Base-by-base conservation (phyloP, 2,888 invertebrate genomes). In the Rugalucina vietnamica region DNA sequence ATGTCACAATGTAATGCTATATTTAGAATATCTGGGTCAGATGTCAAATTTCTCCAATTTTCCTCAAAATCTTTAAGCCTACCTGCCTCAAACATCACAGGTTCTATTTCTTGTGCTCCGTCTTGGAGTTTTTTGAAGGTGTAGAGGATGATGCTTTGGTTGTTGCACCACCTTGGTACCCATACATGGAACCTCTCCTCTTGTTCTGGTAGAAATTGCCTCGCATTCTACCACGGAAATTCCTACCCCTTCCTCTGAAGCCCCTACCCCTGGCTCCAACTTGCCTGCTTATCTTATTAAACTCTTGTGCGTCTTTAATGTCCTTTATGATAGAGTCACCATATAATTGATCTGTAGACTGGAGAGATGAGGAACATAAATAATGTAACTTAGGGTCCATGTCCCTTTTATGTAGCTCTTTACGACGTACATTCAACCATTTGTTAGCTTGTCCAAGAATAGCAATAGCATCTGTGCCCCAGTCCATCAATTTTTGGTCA, bases 391-490 rank as follows among this genome's bases (percentile, higher is more conserved):
- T n/a, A n/a, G n/a, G n/a, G n/a, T n/a, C n/a, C n/a, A 49, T 14
- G n/a, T 49, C 50, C 50, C 14, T 14, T 49, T 49, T 49, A 18
- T 49, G 50, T 18, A 14, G n/a, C 14, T 49, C 50, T 49, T 49
- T 49, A 14, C 50, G 14, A 14, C n/a, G 14, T 18, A 14, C n/a
- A 49, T 49, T 49, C 29, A 76, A n/a, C 12, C 36, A 60, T 32
- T 49, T 21, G 24, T 76, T 76, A 24, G 76, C 34, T 27, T 79
- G 72, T 27, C 72, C 79, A 1, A 79, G 37, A 27, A 79, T 24
- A 49, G 32, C 73, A 5, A 74, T 39, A 39, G 37, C 60, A 54
- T 80, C 57, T n/a, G 49, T 80, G 27, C 8, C 24, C 71, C 54
- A 54, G 36, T 29, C 69, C 27, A 74, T 29, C n/a, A 80, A 27